Evolutionary conservation across 2,888 invertebrate genomes (phyloP).

Genomic region (Athalia rosae): DNA sequence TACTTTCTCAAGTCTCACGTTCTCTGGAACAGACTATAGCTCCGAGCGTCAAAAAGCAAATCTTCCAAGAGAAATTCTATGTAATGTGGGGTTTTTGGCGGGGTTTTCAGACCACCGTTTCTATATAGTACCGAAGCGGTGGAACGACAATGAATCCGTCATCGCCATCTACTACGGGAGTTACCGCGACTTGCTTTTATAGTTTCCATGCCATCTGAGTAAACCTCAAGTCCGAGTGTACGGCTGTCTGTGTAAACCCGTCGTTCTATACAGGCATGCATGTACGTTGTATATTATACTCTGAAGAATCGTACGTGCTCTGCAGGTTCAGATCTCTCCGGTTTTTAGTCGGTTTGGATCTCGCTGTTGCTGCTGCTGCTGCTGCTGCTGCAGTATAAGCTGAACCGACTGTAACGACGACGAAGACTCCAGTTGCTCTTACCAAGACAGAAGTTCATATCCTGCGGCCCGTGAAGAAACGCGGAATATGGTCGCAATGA

Average conservation of each 20-base stretch:
- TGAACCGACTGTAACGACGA: neutral
- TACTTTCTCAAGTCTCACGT: no score
- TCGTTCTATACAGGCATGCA: no score
- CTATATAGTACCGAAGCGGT: conserved; percentile 50
- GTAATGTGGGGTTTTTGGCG: neutral
- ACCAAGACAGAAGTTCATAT: conserved; percentile 58
- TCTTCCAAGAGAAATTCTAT: conserved; percentile 13
- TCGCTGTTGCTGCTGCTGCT: neutral
- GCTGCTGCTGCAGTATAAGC: conserved; percentile 7
- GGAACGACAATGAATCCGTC: conserved; percentile 69
- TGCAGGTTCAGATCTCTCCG: conserved; percentile 12
- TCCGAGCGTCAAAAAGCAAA: neutral
- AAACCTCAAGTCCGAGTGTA: conserved; percentile 34
- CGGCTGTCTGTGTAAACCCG: neutral
- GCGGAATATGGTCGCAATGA: conserved; percentile 68
- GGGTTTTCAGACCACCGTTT: no score
- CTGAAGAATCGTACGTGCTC: neutral
- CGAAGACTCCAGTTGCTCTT: neutral
- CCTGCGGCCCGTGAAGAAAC: conserved; percentile 56
- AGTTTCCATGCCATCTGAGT: conserved; percentile 57
- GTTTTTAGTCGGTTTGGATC: neutral
- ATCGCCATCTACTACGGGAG: conserved; percentile 59
- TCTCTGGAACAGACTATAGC: no score
- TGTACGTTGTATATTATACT: neutral
- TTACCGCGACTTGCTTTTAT: conserved; percentile 61